Percentiles rank a stretch among this genome's conserved stretches.
phyloP scores from a whole-genome alignment of 1,140 invertebrate species.

The Reticulitermes speratus region DNA sequence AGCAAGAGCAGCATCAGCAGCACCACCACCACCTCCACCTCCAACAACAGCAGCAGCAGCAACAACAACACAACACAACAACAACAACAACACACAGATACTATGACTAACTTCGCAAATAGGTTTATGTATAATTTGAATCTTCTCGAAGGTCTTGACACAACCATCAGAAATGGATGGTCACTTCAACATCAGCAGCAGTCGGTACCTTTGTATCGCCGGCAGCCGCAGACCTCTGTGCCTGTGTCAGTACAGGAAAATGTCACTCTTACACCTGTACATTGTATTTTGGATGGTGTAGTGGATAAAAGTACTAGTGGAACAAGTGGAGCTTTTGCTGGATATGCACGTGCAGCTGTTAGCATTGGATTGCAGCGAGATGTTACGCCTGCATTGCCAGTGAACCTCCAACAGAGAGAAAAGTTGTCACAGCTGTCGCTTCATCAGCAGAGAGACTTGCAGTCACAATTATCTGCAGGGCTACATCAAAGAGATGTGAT shows the following conservation, averaged over 20 bases:
- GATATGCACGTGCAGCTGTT: constrained; percentile 42
- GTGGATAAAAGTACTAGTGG: constrained; percentile 36
- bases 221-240: constrained; percentile 43
- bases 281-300: constrained; percentile 12
- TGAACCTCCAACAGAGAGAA: neutral
- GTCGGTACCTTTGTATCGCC: constrained; percentile 51
- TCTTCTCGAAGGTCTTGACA: neutral
- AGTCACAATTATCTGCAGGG: neutral
- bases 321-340: constrained; percentile 42
- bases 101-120: neutral
- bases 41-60: neutral
- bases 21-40: no score
- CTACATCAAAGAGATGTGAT: neutral
- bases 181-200: constrained; percentile 38
- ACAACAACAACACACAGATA: neutral
- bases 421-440: neutral
- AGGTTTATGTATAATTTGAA: neutral
- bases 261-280: constrained; percentile 31
- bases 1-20: no score
- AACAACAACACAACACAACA: neutral
- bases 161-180: constrained; percentile 34
- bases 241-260: constrained; percentile 14
- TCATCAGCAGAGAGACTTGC: neutral
- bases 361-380: constrained; percentile 32
- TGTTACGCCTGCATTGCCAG: neutral